These are phyloP conservation scores for Neoaliturus tenellus DNA, from an alignment of 2,888 invertebrate species.

Conservation along the genomic window DNA sequence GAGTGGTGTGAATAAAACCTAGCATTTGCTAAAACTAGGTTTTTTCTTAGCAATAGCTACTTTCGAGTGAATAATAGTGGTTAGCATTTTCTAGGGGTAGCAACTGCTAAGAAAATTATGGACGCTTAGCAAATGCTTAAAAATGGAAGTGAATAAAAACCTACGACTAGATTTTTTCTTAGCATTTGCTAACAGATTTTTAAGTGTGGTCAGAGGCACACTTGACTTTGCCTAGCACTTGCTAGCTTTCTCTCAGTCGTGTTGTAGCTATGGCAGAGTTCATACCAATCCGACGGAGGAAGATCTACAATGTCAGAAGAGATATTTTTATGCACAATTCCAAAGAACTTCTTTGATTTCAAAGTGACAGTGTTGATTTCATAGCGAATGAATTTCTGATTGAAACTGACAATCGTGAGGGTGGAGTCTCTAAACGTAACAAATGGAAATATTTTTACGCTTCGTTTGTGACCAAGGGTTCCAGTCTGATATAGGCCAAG, in stretches of 20 bases:
- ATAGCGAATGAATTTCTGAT: background rate
- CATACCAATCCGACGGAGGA: background rate
- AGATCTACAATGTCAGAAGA: background rate
- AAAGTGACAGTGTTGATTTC: constrained; percentile 24
- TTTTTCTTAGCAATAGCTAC: constrained; percentile 24
- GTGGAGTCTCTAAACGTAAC: background rate
- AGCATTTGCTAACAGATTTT: constrained; percentile 9
- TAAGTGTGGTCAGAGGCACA: background rate
- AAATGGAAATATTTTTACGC: constrained; percentile 5
- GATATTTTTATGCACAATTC: background rate
- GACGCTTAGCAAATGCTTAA: background rate
- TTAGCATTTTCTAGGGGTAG: too few relatives aligned
- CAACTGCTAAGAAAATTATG: background rate
- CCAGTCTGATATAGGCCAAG: background rate
- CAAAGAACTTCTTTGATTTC: constrained; percentile 21
- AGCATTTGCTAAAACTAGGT: constrained; percentile 35
- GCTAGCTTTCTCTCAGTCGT: background rate
- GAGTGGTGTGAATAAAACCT: constrained; percentile 21
- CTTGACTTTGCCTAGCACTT: background rate
- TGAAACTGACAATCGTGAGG: background rate
- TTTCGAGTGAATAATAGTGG: constrained; percentile 27
- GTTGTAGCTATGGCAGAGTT: background rate
- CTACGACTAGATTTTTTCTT: background rate
- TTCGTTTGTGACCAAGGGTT: constrained; percentile 2
- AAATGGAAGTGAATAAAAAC: background rate